Evolutionary conservation across 2,888 invertebrate genomes (phyloP).

Genomic region (Chymomyza fuscimana): DNA sequence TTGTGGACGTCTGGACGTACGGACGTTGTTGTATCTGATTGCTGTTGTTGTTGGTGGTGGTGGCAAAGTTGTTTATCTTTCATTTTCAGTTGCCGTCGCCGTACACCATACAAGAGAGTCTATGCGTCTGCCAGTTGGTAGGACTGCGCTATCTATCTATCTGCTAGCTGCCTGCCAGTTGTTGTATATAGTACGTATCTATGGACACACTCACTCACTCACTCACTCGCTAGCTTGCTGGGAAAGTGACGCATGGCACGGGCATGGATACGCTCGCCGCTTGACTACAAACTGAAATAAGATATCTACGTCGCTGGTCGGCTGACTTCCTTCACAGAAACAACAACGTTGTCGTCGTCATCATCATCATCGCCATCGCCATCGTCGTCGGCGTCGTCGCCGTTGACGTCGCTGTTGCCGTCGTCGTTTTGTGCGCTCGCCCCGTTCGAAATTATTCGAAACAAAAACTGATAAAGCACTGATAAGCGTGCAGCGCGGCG

Average conservation of each 20-base stretch:
- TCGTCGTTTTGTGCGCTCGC: conserved; percentile 12
- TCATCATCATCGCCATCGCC: background rate
- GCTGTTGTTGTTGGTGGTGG: conserved; percentile 18
- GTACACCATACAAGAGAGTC: background rate
- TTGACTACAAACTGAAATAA: conserved; percentile 65
- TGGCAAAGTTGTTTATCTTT: conserved; percentile 71
- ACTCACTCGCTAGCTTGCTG: conserved; percentile 17
- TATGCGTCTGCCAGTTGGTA: conserved; percentile 51
- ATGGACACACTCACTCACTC: conserved; percentile 7
- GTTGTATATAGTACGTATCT: conserved; percentile 7
- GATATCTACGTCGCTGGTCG: conserved; percentile 61
- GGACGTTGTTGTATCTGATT: conserved; percentile 32
- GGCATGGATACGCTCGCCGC: conserved; percentile 18
- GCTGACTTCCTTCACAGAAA: conserved; percentile 57
- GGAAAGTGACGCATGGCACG: conserved; percentile 4
- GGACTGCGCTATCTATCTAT: conserved; percentile 34
- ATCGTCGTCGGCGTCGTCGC: background rate
- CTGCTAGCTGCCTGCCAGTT: conserved; percentile 36
- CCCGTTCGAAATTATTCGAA: conserved; percentile 70
- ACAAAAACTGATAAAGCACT: conserved; percentile 78
- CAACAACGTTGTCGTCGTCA: conserved; percentile 11
- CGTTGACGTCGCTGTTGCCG: background rate
- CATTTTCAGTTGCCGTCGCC: conserved; percentile 48
- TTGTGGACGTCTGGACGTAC: conserved; percentile 11
- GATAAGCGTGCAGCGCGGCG: conserved; percentile 77